Evolutionary conservation across 2,888 invertebrate species (phyloP), one percentile per base, ranked within the genome.

Genomic region (Eilema sororculum): DNA sequence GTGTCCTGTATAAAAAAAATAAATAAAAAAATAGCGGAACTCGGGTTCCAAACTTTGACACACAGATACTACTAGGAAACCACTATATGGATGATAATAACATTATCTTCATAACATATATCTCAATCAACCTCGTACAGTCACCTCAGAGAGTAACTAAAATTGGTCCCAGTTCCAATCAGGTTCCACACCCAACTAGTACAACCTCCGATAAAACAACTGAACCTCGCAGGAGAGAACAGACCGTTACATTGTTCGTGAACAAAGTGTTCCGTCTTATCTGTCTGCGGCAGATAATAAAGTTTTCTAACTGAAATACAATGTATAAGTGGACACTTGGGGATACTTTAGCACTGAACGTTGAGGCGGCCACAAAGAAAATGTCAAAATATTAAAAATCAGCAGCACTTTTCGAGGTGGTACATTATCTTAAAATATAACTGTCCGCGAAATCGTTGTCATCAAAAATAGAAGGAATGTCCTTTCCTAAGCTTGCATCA

Each of bases 241-340:
- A 30, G 28, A 30, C 20, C 28, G 30, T 60, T 33, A 60, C 60
- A 28, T 60, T 60, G 60, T 60, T 33, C 16, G 28, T 5, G 28
- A 25, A 58, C 58, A 58, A 58, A 58, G 58, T 58, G 25, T 12
- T 60, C 6, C 3, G n/a, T 30, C 60, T 60, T 60, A 60, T 60
- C 60, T 60, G 28, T n/a, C 60, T 60, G 30, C 20, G n/a, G 3
- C 60, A 60, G 60, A 60, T 30, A 60, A 60, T 60, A 25, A 60
- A 30, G 30, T 60, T 60, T 52, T 60, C 28, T 20, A 60, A 28
- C 59, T 33, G 20, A 60, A 58, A 60, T 60, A 60, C 30, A 60
- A 60, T 60, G 30, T 60, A 58, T 28, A 58, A 58, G 57, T 24
- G 58, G 58, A 58, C 25, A 58, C 58, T 58, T 58, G 25, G 16